These are phyloP conservation scores for Tholera decimalis DNA, from an alignment of 2,888 invertebrate species.

Conservation along the genomic window DNA sequence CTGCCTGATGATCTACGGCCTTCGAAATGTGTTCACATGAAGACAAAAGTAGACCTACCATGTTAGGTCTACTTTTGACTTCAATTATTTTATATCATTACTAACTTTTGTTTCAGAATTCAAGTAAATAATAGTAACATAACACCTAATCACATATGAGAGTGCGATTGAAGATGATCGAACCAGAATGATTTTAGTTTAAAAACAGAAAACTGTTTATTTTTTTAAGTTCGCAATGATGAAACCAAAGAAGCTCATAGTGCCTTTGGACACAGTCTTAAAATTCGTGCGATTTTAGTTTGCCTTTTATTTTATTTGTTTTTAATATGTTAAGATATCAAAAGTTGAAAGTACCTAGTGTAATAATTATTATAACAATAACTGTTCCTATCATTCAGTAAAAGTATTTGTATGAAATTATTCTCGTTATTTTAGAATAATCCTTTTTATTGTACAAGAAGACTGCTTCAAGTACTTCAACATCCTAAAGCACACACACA, in stretches of 20 bases:
- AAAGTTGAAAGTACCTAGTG: neutral
- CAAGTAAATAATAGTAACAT: constrained; percentile 3
- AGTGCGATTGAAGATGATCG: neutral
- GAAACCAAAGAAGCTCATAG: neutral
- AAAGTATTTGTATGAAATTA: neutral
- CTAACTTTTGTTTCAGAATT: constrained; percentile 18
- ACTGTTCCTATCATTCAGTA: neutral
- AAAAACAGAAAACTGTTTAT: neutral
- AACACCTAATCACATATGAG: neutral
- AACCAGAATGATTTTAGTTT: neutral
- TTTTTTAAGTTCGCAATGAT: neutral
- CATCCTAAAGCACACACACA: neutral
- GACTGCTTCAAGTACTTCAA: neutral
- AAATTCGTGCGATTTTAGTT: neutral
- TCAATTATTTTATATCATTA: neutral
- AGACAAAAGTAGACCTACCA: too few relatives aligned
- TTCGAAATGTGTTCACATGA: too few relatives aligned
- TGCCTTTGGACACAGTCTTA: neutral
- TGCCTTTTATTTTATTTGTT: neutral
- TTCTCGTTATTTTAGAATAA: neutral
- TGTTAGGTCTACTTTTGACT: neutral
- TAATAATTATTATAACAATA: neutral
- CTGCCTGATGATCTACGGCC: too few relatives aligned
- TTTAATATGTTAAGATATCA: neutral
- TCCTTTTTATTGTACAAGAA: neutral